A percentile compares a stretch with the other conserved stretches of the same genome.
phyloP scores from a whole-genome alignment of 2,797 vertebrate species.

The Lagocephalus sceleratus region DNA sequence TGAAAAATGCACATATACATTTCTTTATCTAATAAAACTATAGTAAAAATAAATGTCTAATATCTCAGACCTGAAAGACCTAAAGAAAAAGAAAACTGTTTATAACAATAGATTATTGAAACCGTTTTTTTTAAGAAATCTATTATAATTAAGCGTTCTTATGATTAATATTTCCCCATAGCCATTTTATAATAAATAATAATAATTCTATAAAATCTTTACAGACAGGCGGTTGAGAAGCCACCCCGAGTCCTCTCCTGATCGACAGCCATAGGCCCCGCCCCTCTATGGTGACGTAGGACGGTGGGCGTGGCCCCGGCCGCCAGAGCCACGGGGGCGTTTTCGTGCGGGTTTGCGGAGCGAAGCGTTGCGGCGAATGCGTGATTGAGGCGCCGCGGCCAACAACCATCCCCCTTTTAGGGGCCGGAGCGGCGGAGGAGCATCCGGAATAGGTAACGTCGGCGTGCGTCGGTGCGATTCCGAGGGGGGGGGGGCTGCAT shows the following conservation, averaged over 20 bases:
- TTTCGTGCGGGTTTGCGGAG: slow-evolving; percentile 75
- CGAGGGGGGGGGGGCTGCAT: slow-evolving; percentile 23
- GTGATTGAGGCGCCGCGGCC: slow-evolving; percentile 68
- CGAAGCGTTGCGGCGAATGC: slow-evolving; percentile 73
- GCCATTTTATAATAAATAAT: too few relatives aligned
- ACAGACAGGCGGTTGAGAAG: slow-evolving; percentile 43
- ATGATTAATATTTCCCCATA: too few relatives aligned
- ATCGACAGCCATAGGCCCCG: slow-evolving; percentile 42
- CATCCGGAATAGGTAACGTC: slow-evolving; percentile 68
- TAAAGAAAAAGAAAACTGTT: too few relatives aligned
- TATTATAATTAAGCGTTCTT: too few relatives aligned
- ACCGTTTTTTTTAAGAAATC: too few relatives aligned
- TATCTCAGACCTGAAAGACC: too few relatives aligned
- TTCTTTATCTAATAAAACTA: too few relatives aligned
- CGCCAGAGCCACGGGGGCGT: slow-evolving; percentile 73
- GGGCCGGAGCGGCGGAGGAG: slow-evolving; percentile 69
- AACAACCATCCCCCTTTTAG: slow-evolving; percentile 57
- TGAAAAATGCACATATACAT: neutral
- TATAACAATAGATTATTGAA: too few relatives aligned
- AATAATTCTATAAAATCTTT: neutral
- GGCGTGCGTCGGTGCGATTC: slow-evolving; percentile 38
- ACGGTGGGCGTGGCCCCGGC: slow-evolving; percentile 53
- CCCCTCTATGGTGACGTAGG: slow-evolving; percentile 53
- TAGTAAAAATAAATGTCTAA: too few relatives aligned
- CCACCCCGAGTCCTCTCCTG: slow-evolving; percentile 12